Percentiles rank a stretch among this genome's conserved stretches.
phyloP scores from a whole-genome alignment of 2,888 invertebrate species.

The Nasonia oneida region DNA sequence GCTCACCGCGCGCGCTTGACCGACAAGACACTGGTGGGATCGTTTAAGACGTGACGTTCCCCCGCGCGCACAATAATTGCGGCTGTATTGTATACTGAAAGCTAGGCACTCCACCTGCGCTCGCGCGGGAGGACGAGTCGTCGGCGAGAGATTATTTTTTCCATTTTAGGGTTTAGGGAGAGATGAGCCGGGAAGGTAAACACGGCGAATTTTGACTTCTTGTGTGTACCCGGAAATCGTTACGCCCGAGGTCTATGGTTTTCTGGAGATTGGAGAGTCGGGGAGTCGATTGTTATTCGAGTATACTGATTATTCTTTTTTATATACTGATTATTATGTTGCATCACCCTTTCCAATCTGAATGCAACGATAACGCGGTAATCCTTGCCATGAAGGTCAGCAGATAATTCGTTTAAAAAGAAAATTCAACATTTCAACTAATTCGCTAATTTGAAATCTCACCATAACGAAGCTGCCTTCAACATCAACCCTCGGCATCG shows the following conservation, averaged over 20 bases:
- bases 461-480: background rate
- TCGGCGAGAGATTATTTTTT: constrained; percentile 43
- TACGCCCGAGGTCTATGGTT: background rate
- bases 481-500: background rate
- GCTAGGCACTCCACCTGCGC: constrained; percentile 51
- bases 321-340: background rate
- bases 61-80: constrained; percentile 56
- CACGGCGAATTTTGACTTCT: constrained; percentile 47
- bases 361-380: background rate
- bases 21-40: constrained; percentile 66
- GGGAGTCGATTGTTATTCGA: background rate
- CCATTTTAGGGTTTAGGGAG: background rate
- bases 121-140: background rate
- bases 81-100: constrained; percentile 45
- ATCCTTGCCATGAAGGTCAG: background rate
- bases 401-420: background rate
- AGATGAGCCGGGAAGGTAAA: constrained; percentile 41
- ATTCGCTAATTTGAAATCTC: background rate
- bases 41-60: constrained; percentile 65
- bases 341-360: constrained; percentile 9
- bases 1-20: constrained; percentile 67
- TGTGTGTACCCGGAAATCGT: constrained; percentile 19
- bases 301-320: no score
- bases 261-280: constrained; percentile 43
- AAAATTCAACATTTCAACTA: no score